Base-by-base conservation (phyloP, 2,888 invertebrate genomes). In the Drosophila suboccidentalis region DNA sequence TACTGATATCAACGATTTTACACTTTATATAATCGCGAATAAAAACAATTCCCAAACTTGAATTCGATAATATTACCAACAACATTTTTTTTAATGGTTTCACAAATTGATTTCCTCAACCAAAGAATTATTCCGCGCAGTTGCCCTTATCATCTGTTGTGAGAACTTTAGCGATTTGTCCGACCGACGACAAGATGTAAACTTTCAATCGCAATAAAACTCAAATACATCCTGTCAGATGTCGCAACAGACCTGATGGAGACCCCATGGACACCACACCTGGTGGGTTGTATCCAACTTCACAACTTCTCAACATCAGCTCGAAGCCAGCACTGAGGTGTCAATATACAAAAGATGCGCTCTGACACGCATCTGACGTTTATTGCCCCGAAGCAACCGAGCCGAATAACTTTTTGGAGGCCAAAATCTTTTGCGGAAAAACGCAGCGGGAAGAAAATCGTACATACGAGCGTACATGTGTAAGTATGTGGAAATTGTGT, bases 321-420 rank as follows among this genome's bases (percentile, higher is more conserved):
- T 61, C 69, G 54, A 75, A 73, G 71, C 66, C 71, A 72, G 61
- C 74, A 73, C 68, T 53, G 77, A 85, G 86, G 88, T 87, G 86
- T 87, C 90, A 85, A 72, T 75, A 67, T 82, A 87, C 88, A 89
- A 89, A 83, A 80, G 78, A 78, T 76, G 71, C 59, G 70, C 66
- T 53, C 80, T 79, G 80, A 80, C 80, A 82, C 80, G 76, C 70
- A 79, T 69, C 84, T 85, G 84, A 85, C 89, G 74, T 89, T 83
- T 85, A 85, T 85, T 85, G 89, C 82, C 84, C 79, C 65, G 26
- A 32, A 36, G 71, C 76, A 69, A 72, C 69, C 70, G 70, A 55
- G 74, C 66, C 71, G 65, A 62, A 75, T 36, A 84, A 75, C 57
- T 82, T 77, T 71, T 71, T 57, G 53, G 39, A 13, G 67, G 46